phyloP scores from a whole-genome alignment of 2,797 vertebrate species.

The Botia kubotai region DNA sequence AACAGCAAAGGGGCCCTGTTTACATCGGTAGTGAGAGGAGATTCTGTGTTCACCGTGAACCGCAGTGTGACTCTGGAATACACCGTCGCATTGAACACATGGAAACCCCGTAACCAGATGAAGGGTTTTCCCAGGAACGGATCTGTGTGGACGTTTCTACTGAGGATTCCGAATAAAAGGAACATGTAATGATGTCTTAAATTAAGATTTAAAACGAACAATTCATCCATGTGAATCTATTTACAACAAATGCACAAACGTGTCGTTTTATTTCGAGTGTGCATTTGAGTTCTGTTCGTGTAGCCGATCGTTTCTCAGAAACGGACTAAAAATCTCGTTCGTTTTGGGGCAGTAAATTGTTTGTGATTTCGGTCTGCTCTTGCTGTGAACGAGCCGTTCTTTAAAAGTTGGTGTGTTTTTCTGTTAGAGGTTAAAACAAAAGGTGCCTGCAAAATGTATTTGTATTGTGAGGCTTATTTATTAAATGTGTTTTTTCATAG shows the following conservation, averaged over 20 bases:
- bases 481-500: too few species aligned
- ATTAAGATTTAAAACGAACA: not conserved
- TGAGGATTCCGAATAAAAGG: constrained; percentile 80
- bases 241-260: not conserved
- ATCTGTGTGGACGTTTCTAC: constrained; percentile 88
- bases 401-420: not conserved
- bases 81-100: constrained; percentile 78
- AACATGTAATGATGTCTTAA: not conserved
- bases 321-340: not conserved
- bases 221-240: not conserved
- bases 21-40: constrained; percentile 84
- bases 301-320: not conserved
- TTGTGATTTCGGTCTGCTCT: not conserved
- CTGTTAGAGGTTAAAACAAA: not conserved
- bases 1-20: constrained; percentile 94
- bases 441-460: too few species aligned
- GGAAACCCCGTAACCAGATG: constrained; percentile 82
- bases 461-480: too few species aligned
- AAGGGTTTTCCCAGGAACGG: constrained; percentile 88
- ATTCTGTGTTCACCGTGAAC: constrained; percentile 90
- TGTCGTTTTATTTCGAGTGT: too few species aligned
- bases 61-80: constrained; percentile 86
- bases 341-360: not conserved
- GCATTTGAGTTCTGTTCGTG: not conserved
- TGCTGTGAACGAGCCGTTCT: not conserved